These are phyloP conservation scores for Luscinia luscinia DNA, from an alignment of 2,797 vertebrate species.

Conservation along the genomic window DNA sequence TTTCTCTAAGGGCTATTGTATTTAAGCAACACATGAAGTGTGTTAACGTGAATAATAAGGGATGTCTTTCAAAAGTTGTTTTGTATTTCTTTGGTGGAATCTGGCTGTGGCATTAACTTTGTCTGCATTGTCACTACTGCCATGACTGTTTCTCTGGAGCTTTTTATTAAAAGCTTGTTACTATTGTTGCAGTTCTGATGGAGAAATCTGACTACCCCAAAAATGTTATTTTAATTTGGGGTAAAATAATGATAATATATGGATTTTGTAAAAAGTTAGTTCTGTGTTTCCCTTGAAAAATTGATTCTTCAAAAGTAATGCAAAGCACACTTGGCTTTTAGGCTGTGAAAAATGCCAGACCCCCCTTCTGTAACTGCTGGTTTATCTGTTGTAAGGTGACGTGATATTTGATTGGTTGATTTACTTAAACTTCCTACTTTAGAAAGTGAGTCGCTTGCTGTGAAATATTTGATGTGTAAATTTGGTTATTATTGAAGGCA, in stretches of 20 bases:
- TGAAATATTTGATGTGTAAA: conserved; percentile 87
- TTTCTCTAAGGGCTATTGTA: conserved; percentile 72
- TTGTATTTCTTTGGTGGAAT: conserved; percentile 81
- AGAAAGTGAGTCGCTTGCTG: conserved; percentile 86
- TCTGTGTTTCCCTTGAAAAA: conserved; percentile 70
- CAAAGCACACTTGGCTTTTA: conserved; percentile 80
- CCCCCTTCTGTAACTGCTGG: conserved; percentile 76
- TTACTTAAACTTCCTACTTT: conserved; percentile 82
- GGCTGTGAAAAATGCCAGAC: conserved; percentile 74
- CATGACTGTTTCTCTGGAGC: conserved; percentile 80
- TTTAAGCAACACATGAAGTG: conserved; percentile 75
- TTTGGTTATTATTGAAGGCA: conserved; percentile 83
- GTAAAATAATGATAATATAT: conserved; percentile 69
- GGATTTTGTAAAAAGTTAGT: conserved; percentile 78
- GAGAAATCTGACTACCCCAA: conserved; percentile 71
- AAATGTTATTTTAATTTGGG: conserved; percentile 61
- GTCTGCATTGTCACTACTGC: conserved; percentile 79
- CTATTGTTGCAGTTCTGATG: conserved; percentile 79
- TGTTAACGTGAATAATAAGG: conserved; percentile 76
- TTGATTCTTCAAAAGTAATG: conserved; percentile 77
- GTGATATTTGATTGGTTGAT: conserved; percentile 86
- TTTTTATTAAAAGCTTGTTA: conserved; percentile 77
- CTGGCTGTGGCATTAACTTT: conserved; percentile 80
- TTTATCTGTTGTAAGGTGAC: conserved; percentile 96
- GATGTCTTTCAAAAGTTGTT: conserved; percentile 77